Evolutionary conservation across 2,888 invertebrate genomes (phyloP).

Genomic region (Anagyrus pseudococci): DNA sequence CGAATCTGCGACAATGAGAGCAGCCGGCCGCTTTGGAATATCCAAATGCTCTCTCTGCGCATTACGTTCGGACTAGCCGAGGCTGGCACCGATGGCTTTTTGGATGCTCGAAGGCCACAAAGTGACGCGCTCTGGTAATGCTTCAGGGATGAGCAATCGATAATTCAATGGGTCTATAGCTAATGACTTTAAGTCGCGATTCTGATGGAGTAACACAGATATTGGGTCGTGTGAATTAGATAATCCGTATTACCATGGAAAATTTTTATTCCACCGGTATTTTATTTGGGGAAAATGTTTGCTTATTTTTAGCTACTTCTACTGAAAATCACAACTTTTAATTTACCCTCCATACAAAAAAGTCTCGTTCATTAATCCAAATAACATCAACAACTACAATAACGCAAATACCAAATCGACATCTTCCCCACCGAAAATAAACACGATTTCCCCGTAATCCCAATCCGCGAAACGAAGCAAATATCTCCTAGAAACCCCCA

Average conservation of each 20-base stretch:
- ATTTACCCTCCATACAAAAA: too few species aligned
- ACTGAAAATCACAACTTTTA: too few species aligned
- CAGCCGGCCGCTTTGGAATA: conserved; percentile 24
- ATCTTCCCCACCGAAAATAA: too few species aligned
- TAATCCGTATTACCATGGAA: too few species aligned
- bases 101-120: conserved; percentile 1
- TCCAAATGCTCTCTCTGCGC: not conserved
- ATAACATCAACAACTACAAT: not conserved
- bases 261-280: too few species aligned
- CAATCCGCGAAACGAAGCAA: not conserved
- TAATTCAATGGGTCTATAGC: conserved; percentile 44
- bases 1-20: conserved; percentile 22
- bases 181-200: conserved; percentile 22
- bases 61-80: not conserved
- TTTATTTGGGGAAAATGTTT: not conserved
- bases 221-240: not conserved
- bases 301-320: too few species aligned
- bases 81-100: conserved; percentile 7
- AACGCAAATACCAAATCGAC: too few species aligned
- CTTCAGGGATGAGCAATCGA: conserved; percentile 36
- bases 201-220: conserved; percentile 16
- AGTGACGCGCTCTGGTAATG: conserved; percentile 4
- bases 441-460: not conserved
- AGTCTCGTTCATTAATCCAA: not conserved
- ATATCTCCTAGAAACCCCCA: not conserved